phyloP scores from a whole-genome alignment of 1,140 invertebrate genomes.

The Orius laevigatus region DNA sequence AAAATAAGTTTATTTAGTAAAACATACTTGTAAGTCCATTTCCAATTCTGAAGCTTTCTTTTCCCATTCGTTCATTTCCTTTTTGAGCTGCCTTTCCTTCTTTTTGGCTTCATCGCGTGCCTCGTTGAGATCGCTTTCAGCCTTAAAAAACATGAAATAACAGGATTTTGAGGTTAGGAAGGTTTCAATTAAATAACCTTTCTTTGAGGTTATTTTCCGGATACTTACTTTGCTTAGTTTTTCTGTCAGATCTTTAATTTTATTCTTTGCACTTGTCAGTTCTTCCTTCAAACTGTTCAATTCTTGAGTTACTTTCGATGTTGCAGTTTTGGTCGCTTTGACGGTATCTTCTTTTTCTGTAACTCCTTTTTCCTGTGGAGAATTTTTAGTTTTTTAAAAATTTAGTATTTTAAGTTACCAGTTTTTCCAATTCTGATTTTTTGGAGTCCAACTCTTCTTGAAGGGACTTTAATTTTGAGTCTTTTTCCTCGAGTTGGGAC shows the following conservation, averaged over 20 bases:
- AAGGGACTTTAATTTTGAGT: conserved; percentile 14
- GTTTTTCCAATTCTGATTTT: conserved; percentile 33
- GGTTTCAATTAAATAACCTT: background rate
- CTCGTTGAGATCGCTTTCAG: conserved; percentile 26
- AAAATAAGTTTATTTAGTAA: background rate
- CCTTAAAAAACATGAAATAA: background rate
- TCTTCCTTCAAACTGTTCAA: conserved; percentile 34
- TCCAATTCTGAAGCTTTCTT: conserved; percentile 42
- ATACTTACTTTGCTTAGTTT: conserved; percentile 42
- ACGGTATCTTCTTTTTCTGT: conserved; percentile 29
- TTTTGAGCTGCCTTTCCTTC: conserved; percentile 33
- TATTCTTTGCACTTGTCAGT: conserved; percentile 27
- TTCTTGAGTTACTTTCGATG: conserved; percentile 29
- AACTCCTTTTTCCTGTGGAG: conserved; percentile 33
- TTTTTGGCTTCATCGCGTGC: conserved; percentile 35
- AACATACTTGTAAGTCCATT: conserved; percentile 38
- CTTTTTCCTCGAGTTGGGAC: conserved; percentile 12
- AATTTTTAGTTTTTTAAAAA: conserved; percentile 20
- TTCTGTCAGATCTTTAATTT: conserved; percentile 35
- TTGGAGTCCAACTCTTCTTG: conserved; percentile 36
- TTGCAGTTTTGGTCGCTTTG: no score
- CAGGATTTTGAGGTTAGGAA: no score
- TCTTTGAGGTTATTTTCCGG: background rate
- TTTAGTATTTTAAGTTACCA: conserved; percentile 27
- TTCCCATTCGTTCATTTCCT: conserved; percentile 36